These are phyloP conservation scores for Dallia pectoralis DNA, from an alignment of 2,797 vertebrate species.

Conservation along the genomic window DNA sequence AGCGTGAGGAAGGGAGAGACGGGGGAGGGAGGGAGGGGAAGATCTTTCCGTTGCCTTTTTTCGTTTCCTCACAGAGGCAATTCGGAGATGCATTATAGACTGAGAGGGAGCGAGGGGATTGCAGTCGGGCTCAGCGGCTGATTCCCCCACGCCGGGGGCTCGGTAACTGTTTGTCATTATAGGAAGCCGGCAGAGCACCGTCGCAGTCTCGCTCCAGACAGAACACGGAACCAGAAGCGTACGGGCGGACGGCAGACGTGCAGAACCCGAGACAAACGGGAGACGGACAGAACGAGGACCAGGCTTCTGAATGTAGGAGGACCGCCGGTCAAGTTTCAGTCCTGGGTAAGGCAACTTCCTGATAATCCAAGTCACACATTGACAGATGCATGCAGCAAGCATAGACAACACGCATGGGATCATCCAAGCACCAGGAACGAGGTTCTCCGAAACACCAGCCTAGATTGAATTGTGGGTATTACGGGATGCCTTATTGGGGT, in stretches of 20 bases:
- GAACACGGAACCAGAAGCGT: conserved; percentile 16
- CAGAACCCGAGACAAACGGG: not conserved
- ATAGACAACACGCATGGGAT: not conserved
- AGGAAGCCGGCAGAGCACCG: conserved; percentile 41
- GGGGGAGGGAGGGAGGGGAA: conserved; percentile 1
- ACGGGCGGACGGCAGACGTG: conserved; percentile 29
- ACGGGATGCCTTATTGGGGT: not conserved
- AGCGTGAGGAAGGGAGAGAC: conserved; percentile 22
- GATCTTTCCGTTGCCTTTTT: conserved; percentile 23
- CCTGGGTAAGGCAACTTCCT: conserved; percentile 70
- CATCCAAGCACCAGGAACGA: not conserved
- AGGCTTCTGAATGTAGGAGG: conserved; percentile 60
- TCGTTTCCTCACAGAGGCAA: conserved; percentile 14
- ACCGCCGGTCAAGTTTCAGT: conserved; percentile 56
- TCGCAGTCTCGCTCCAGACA: conserved; percentile 26
- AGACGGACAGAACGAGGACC: conserved; percentile 4
- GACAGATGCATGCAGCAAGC: not conserved
- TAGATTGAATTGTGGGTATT: not conserved
- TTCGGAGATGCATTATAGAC: conserved; percentile 32
- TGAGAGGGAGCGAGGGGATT: conserved; percentile 16
- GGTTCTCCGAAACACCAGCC: not conserved
- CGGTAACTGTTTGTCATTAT: conserved; percentile 15
- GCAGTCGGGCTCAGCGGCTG: conserved; percentile 52
- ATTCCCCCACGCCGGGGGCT: conserved; percentile 40
- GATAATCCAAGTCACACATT: conserved; percentile 17